Percentiles rank a stretch among this genome's conserved stretches.
Evolutionary conservation across 2,113 vertebrate genomes (phyloP).

Genomic region (Piprites chloris): DNA sequence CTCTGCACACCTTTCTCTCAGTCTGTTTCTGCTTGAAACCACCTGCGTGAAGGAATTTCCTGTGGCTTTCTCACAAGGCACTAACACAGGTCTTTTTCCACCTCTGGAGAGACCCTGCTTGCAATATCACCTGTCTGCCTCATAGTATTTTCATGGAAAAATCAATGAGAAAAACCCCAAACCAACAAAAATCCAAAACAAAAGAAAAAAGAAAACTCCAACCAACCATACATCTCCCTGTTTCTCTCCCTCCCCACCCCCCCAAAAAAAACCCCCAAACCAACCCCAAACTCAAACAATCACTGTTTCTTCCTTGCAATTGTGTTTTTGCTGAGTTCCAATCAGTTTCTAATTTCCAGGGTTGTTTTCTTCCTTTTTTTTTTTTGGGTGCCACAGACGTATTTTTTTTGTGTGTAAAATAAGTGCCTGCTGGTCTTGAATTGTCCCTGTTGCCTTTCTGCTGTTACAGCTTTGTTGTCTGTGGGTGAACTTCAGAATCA

Average conservation of each 20-base stretch:
- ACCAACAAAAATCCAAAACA: background rate
- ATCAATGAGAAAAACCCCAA: background rate
- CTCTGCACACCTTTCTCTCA: background rate
- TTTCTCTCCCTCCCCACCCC: background rate
- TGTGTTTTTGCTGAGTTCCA: background rate
- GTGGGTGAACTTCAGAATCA: background rate
- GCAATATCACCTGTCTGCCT: background rate
- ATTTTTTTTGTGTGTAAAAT: background rate
- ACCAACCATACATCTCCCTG: background rate
- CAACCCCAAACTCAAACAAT: background rate
- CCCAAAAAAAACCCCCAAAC: background rate
- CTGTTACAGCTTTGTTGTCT: fast-evolving
- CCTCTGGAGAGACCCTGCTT: background rate
- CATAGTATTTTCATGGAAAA: fast-evolving
- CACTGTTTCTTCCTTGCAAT: background rate
- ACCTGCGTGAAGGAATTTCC: background rate
- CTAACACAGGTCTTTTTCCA: background rate
- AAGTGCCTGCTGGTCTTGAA: fast-evolving
- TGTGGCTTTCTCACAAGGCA: background rate
- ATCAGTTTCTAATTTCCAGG: background rate
- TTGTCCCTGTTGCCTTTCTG: background rate
- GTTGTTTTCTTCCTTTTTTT: background rate
- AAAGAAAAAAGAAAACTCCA: fast-evolving
- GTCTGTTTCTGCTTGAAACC: background rate
- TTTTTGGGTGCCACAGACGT: background rate